Evolutionary conservation across 2,888 invertebrate genomes (phyloP).

Genomic region (Pseudococcus viburni): DNA sequence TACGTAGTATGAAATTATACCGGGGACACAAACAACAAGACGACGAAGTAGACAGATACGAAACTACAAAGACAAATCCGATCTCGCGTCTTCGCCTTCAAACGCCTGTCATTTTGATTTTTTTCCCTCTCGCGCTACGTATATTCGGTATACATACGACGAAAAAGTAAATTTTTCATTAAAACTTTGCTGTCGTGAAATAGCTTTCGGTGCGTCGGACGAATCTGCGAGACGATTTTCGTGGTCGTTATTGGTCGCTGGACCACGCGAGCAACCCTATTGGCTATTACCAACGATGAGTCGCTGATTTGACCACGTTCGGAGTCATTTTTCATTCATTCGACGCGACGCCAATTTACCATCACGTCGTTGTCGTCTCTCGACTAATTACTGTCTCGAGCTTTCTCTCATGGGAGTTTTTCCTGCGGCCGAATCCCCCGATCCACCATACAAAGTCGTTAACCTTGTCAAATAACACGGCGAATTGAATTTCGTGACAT

Average conservation of each 20-base stretch:
- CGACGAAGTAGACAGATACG: background rate
- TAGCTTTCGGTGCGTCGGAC: too few relatives aligned
- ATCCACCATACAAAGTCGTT: conserved; percentile 21
- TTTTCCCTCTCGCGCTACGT: background rate
- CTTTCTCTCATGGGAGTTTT: conserved; percentile 31
- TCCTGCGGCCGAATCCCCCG: background rate
- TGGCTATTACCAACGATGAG: background rate
- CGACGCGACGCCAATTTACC: conserved; percentile 20
- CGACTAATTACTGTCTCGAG: conserved; percentile 10
- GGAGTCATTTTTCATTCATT: conserved; percentile 6
- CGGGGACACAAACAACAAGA: background rate
- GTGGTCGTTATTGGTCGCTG: background rate
- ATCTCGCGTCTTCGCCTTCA: background rate
- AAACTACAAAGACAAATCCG: conserved; percentile 3
- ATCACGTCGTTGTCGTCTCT: background rate
- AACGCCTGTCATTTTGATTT: background rate
- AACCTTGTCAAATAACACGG: conserved; percentile 37
- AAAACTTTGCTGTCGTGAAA: background rate
- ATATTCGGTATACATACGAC: background rate
- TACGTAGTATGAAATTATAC: background rate
- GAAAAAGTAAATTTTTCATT: conserved; percentile 27
- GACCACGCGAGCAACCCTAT: background rate
- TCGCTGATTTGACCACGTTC: background rate
- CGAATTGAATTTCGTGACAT: conserved; percentile 57
- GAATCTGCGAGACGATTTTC: too few relatives aligned